Conservation (phyloP, 2,113 vertebrate species). For the Callithrix jacchus region DNA sequence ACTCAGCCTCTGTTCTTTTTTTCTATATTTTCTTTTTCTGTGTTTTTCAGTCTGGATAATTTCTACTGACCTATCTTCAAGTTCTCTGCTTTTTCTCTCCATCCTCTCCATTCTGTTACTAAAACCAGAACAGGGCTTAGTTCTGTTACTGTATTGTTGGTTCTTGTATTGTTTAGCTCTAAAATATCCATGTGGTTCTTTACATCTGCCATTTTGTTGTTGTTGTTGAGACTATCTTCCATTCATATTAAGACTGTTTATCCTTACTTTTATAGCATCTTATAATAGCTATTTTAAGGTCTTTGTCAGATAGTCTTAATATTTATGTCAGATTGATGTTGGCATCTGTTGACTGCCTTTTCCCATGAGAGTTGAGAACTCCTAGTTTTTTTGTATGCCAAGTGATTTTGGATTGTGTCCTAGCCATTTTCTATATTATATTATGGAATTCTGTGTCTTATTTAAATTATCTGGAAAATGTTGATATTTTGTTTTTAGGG, state of each 20-base stretch:
- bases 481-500: neutral
- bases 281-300: neutral
- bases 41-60: neutral
- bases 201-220: neutral
- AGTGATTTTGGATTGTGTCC: neutral
- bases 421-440: neutral
- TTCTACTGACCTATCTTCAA: neutral
- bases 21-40: neutral
- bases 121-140: neutral
- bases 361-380: neutral
- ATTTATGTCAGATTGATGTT: neutral
- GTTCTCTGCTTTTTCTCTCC: neutral
- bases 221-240: neutral
- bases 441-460: neutral
- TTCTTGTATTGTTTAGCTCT: neutral
- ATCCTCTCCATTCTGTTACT: neutral
- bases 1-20: neutral
- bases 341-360: neutral
- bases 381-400: neutral
- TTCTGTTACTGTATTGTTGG: neutral
- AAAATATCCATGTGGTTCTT: neutral
- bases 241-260: neutral
- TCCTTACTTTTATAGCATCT: neutral
- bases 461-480: neutral
- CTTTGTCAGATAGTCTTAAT: neutral